Evolutionary conservation across 2,113 vertebrate species (phyloP).

Genomic region (Neofelis nebulosa): DNA sequence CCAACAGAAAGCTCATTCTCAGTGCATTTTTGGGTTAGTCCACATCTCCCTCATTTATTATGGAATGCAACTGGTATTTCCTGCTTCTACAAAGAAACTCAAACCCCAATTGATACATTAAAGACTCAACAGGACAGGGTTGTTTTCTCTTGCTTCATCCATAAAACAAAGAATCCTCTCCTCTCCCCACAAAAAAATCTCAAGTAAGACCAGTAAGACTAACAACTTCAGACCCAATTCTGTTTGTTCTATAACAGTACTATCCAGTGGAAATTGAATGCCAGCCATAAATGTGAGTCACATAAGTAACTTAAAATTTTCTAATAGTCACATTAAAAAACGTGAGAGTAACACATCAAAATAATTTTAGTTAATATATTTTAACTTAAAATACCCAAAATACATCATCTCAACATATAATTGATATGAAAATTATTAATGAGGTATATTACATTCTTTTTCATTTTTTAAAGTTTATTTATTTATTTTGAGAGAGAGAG

Average conservation of each 20-base stretch:
- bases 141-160: not conserved
- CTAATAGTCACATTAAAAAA: not conserved
- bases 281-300: not conserved
- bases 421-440: not conserved
- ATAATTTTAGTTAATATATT: not conserved
- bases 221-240: not conserved
- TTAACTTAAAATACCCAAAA: constrained; percentile 1
- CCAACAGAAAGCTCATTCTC: constrained; percentile 11
- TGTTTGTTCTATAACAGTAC: not conserved
- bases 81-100: constrained; percentile 37
- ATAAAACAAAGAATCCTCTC: not conserved
- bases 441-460: not conserved
- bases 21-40: constrained; percentile 7
- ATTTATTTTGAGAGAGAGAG: no score
- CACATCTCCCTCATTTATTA: constrained; percentile 5
- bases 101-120: not conserved
- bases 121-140: not conserved
- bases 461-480: no score
- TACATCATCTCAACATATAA: not conserved
- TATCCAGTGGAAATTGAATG: not conserved
- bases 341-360: not conserved
- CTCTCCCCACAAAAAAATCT: not conserved
- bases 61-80: constrained; percentile 62
- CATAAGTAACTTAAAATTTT: not conserved
- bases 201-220: not conserved